Evolutionary conservation across 2,888 invertebrate species (phyloP).

Genomic region (Synergus laeviventris): DNA sequence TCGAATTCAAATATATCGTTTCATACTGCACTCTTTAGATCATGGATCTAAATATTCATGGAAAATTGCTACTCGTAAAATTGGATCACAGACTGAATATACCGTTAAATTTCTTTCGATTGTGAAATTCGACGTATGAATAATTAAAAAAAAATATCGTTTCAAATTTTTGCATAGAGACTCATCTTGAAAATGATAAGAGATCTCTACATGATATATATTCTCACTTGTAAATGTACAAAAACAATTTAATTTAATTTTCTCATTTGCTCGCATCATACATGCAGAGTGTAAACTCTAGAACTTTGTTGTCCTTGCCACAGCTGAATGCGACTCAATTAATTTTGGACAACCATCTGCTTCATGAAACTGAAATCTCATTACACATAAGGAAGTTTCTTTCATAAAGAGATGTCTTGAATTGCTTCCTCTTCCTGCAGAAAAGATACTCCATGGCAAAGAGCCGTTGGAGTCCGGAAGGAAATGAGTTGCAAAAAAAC

Average conservation of each 20-base stretch:
- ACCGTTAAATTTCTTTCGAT: too few relatives aligned
- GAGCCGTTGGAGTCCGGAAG: not conserved
- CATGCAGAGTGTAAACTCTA: slow-evolving; percentile 11
- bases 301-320: slow-evolving; percentile 10
- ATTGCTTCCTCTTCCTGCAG: slow-evolving; percentile 2
- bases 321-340: slow-evolving; percentile 12
- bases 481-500: slow-evolving; percentile 15
- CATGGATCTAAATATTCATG: not conserved
- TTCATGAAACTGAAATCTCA: slow-evolving; percentile 28
- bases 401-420: slow-evolving; percentile 4
- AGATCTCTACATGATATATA: too few relatives aligned
- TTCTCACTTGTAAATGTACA: not conserved
- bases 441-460: not conserved
- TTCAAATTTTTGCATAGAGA: too few relatives aligned
- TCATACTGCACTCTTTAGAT: too few relatives aligned
- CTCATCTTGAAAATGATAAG: too few relatives aligned
- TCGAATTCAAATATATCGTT: too few relatives aligned
- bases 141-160: too few relatives aligned
- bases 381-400: slow-evolving; percentile 32
- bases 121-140: too few relatives aligned
- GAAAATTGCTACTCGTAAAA: not conserved
- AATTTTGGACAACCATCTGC: slow-evolving; percentile 28
- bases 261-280: not conserved
- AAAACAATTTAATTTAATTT: not conserved
- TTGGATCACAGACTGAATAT: not conserved